Evolutionary conservation across 2,113 vertebrate species (phyloP), one percentile per base, ranked within the genome.

Genomic region (Balaeniceps rex): DNA sequence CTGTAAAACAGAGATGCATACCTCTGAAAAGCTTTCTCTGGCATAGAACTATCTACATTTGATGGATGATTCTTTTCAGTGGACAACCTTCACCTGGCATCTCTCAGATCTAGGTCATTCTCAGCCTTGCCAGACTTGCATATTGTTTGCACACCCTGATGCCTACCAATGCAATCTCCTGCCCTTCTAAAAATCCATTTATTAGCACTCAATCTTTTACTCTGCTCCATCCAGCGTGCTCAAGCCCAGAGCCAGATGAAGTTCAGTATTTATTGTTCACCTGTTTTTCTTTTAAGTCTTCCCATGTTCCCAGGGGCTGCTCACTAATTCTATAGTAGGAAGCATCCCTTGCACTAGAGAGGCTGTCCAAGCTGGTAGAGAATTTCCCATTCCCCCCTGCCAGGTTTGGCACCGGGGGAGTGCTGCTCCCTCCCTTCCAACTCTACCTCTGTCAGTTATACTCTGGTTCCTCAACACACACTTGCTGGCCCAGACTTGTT

Each of bases 1-100:
- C 96, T 97, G 92, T 60, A 95, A 93, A 91, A 95, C 28, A 97
- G n/a, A 96, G 64, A 94, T 8, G 19, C 34, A 65, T 9, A 94
- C 47, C 49, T 92, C 87, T 97, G 83, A 96, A 90, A 94, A 85
- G 72, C 71, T 36, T 82, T 71, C 57, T 9, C 21, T 61, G 49
- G 81, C 76, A 88, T 11, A 90, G 25, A 89, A 63, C 65, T 60
- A 52, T 9, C 38, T 34, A 19, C 4, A 51, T 70, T 54, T 52
- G 63, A 93, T 18, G 21, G 74, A 71, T 36, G 60, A 66, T 38
- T 54, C 46, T 91, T 83, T 71, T 31, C 91, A 94, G 75, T 2
- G 8, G 72, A 78, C 74, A 91, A 36, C 22, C 26, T 74, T 72
- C 65, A 91, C 76, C 49, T 83, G 69, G 60, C 65, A 88, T 58